These are phyloP conservation scores for Amphibalanus amphitrite DNA, from an alignment of 1,140 invertebrate genomes.

Conservation along the genomic window DNA sequence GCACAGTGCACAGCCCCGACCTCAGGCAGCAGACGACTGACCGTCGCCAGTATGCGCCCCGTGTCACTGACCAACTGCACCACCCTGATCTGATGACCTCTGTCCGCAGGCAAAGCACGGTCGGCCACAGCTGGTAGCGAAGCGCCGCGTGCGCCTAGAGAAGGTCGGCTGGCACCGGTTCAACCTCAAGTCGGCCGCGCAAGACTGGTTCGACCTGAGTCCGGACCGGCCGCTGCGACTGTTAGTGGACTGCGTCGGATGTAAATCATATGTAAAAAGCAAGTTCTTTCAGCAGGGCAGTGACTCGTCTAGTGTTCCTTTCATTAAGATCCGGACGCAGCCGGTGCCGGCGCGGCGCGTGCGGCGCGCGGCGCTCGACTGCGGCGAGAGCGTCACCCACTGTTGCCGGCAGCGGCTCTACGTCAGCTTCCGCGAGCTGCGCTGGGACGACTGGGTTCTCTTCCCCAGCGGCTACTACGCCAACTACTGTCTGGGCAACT, in stretches of 20 bases:
- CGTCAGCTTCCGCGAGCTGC: conserved; percentile 72
- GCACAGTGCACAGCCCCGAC: too few species aligned
- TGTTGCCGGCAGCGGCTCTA: conserved; percentile 84
- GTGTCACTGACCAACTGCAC: too few species aligned
- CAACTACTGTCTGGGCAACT: conserved; percentile 85
- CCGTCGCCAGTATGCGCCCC: too few species aligned
- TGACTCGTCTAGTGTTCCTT: conserved; percentile 44
- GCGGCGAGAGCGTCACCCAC: conserved; percentile 49
- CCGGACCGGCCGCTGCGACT: conserved; percentile 39
- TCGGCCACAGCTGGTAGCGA: conserved; percentile 27
- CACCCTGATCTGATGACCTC: too few species aligned
- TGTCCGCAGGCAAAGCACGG: too few species aligned
- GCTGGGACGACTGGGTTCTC: conserved; percentile 92
- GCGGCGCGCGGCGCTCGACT: conserved; percentile 61
- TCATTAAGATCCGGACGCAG: conserved; percentile 64
- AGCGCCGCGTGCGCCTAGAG: conserved; percentile 44
- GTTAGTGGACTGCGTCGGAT: conserved; percentile 63
- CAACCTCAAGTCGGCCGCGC: conserved; percentile 51
- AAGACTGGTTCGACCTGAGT: conserved; percentile 27
- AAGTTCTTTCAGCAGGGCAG: conserved; percentile 29
- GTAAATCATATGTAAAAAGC: conserved; percentile 40
- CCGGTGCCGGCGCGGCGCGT: conserved; percentile 37
- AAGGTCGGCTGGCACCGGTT: conserved; percentile 68
- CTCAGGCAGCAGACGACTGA: too few species aligned
- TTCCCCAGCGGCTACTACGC: conserved; percentile 69